Base-by-base conservation (phyloP, 2,888 invertebrate species). In the Microdon myrmicae region DNA sequence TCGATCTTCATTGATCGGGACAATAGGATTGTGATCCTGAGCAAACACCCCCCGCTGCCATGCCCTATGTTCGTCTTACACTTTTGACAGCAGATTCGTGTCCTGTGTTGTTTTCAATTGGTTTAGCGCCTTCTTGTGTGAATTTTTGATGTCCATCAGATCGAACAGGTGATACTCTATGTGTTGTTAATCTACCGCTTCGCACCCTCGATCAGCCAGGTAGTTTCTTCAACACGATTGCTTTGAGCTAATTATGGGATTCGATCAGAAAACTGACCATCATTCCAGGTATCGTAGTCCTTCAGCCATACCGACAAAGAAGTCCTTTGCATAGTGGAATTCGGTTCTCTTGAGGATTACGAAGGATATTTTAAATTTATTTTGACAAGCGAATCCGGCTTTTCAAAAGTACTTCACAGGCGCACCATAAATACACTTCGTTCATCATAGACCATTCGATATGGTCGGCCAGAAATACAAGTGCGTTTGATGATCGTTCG, bases 321-420 rank as follows among this genome's bases (percentile, higher is more conserved):
- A n/a, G 2, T 31, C 9, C 17, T 25, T 34, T 32, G 13, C 10
- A 19, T 29, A 9, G n/a, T 29, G 10, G 1, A n/a, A 7, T 8
- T 6, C n/a, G n/a, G 31, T 41, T 39, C 38, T 39, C n/a, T 9
- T 19, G 16, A 12, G 64, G 64, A 64, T 64, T 64, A 43, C 37
- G 53, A 37, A 47, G n/a, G 43, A 51, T 58, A 53, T 64, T 8
- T 10, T 47, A 32, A 64, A 64, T 64, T 64, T 64, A 64, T 64
- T 64, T 64, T 64, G 64, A 64, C 64, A 64, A 64, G 31, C 64
- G 64, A 58, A 58, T 64, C 64, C 64, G 64, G 45, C 53, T 37
- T 32, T 19, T 23, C 8, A 28, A n/a, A n/a, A n/a, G n/a, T 22
- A 17, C 16, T 22, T 28, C 22, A 32, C 28, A 19, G 17, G 8